A percentile compares a stretch with the other conserved stretches of the same genome.
Evolutionary conservation across 2,888 invertebrate genomes (phyloP).

Genomic region (Anthophora plumipes): DNA sequence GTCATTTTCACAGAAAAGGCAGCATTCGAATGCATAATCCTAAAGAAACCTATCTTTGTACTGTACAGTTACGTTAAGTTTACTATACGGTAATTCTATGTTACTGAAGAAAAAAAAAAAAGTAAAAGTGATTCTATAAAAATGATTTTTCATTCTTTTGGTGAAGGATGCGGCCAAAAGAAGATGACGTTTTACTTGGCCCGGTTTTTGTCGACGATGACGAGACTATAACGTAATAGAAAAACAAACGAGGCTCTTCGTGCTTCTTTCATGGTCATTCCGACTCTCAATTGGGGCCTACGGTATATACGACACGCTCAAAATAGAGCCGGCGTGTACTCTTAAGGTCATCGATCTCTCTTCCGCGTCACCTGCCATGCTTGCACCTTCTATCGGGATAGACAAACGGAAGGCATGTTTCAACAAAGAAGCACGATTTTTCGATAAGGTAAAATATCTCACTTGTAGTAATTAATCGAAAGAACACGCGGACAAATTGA

Average conservation of each 20-base stretch:
- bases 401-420: slow-evolving; percentile 2
- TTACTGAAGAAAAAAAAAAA: not conserved
- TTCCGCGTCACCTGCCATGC: slow-evolving; percentile 76
- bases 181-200: slow-evolving; percentile 39
- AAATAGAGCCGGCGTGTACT: slow-evolving; percentile 70
- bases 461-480: not conserved
- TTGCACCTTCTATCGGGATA: slow-evolving; percentile 50
- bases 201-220: slow-evolving; percentile 24
- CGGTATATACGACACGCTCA: slow-evolving; percentile 63
- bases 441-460: not conserved
- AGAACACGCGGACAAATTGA: not conserved
- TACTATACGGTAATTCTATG: too few relatives aligned
- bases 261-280: slow-evolving; percentile 68
- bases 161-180: not conserved
- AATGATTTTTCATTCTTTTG: not conserved
- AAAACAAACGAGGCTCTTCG: slow-evolving; percentile 38
- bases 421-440: not conserved
- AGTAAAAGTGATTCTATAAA: not conserved
- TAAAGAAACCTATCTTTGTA: not conserved
- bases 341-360: slow-evolving; percentile 76
- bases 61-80: not conserved
- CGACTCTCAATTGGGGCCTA: slow-evolving; percentile 60
- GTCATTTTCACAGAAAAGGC: not conserved
- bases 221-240: slow-evolving; percentile 56
- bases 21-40: too few relatives aligned